Evolutionary conservation across 2,797 vertebrate species (phyloP), one percentile per base, ranked within the genome.

Genomic region (Rhinophrynus dorsalis): DNA sequence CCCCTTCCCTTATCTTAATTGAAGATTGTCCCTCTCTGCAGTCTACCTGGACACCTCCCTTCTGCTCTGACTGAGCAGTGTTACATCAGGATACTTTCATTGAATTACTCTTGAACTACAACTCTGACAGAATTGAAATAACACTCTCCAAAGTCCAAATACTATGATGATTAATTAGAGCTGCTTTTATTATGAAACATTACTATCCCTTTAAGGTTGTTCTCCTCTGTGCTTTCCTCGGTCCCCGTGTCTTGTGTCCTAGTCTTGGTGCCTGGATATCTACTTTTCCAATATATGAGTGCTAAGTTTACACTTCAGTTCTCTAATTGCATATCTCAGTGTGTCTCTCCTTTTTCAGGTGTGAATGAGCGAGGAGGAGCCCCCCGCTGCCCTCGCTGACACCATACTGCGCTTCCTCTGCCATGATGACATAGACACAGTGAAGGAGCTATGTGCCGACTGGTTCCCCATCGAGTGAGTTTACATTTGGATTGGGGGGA

Each of bases 401-500:
- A 92, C 98, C 86, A 92, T 94, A 83, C 94, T 99, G 84, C 96
- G 97, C 79, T 95, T 98, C 74, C 94, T 99, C 71, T 96, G 96
- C 89, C 97, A 96, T 78, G 92, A 98, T 98, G 97, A 99, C 97
- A 97, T 99, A 98, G 94, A 96, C 76, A 94, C 88, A 0, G 95
- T 99, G 83, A 99, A 99, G 76, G 90, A 96, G 79, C 95, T 99
- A 78, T 99, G 97, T 35, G 89, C 94, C 0, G 97, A 99, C 85
- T 99, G 97, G 97, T 99, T 99, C 84, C 97, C 97, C 76, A 99
- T 99, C 2, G 96, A 99, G 97, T 99, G 87, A 70, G 96, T 88
- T 10, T 23, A 2, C 20, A 8, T 17, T 44, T 44, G n/a, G 37
- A 38, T 4, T 13, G n/a, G n/a, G n/a, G n/a, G n/a, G n/a, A n/a